Evolutionary conservation across 2,797 vertebrate genomes (phyloP).

Genomic region (Pseudochirops cupreus): DNA sequence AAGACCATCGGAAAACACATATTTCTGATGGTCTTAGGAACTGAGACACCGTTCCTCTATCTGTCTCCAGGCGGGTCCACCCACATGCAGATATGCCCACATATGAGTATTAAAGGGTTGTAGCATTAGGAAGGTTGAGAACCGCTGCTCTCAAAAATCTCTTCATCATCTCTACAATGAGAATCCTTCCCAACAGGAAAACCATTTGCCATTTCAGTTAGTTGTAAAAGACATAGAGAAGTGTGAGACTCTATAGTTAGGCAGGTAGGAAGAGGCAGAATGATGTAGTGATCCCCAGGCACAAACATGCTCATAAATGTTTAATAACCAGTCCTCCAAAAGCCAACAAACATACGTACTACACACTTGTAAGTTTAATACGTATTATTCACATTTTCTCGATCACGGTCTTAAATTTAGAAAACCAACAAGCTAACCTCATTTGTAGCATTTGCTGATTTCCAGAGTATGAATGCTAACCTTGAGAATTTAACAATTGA

Average conservation of each 20-base stretch:
- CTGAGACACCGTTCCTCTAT: too few species aligned
- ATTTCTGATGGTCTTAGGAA: too few species aligned
- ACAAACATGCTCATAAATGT: background rate
- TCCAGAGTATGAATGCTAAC: background rate
- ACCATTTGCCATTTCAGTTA: background rate
- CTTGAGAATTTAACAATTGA: background rate
- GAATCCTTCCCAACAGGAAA: background rate
- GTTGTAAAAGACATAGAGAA: background rate
- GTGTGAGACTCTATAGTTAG: background rate
- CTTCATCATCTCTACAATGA: too few species aligned
- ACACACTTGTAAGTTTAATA: background rate
- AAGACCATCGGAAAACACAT: too few species aligned
- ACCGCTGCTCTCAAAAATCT: too few species aligned
- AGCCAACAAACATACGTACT: background rate
- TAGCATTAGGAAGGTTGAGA: too few species aligned
- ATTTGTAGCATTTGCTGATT: background rate
- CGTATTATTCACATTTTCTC: background rate
- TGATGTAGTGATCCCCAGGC: background rate
- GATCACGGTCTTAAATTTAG: background rate
- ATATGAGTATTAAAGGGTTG: too few species aligned
- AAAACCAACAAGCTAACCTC: background rate
- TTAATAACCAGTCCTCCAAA: background rate
- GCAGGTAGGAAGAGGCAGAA: background rate
- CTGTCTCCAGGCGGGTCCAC: too few species aligned
- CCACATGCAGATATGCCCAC: too few species aligned